These are phyloP conservation scores for Gallinago solitaria DNA, from an alignment of 2,797 vertebrate species.

Conservation along the genomic window DNA sequence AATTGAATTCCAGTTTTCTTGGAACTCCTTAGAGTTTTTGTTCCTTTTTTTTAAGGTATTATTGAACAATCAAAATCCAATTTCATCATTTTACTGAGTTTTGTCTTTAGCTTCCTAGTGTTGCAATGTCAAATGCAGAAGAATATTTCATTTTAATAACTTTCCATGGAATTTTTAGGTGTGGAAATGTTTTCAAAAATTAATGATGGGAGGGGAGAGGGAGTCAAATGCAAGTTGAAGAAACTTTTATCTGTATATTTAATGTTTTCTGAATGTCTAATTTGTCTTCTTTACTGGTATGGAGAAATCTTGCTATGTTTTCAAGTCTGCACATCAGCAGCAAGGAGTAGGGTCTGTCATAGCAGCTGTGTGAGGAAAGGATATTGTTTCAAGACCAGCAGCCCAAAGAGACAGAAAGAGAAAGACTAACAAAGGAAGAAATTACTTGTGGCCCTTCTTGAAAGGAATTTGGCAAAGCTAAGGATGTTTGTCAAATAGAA, in stretches of 20 bases:
- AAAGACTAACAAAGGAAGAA: background rate
- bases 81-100: background rate
- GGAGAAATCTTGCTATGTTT: background rate
- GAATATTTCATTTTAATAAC: background rate
- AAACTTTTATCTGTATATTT: background rate
- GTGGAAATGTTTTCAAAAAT: background rate
- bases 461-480: conserved; percentile 30
- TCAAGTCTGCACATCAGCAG: background rate
- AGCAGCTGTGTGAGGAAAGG: background rate
- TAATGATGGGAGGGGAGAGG: background rate
- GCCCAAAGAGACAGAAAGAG: background rate
- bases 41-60: background rate
- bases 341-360: background rate
- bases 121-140: background rate
- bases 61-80: background rate
- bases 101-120: background rate
- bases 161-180: background rate
- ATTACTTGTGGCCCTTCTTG: background rate
- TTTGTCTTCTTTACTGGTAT: background rate
- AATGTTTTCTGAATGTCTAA: background rate
- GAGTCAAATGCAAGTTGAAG: background rate
- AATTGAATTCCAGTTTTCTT: background rate
- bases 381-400: background rate
- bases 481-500: background rate
- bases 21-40: background rate